Conservation (phyloP, 2,888 invertebrate genomes). For the Bimastos eiseni region DNA sequence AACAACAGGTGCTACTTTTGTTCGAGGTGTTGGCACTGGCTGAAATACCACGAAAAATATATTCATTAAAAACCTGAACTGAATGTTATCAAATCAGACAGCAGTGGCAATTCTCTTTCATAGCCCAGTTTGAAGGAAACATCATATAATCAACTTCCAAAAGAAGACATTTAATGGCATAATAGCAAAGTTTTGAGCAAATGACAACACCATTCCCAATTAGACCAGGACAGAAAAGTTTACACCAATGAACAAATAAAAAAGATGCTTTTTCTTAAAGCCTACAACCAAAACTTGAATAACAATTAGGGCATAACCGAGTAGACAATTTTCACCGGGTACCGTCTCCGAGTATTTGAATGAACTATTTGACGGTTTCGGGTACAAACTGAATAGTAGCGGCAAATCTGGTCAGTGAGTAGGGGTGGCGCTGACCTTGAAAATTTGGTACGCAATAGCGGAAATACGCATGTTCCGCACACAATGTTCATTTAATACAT, state of each 20-base stretch:
- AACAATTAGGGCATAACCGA: no score
- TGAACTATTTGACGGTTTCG: no score
- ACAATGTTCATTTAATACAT: no score
- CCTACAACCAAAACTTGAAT: background rate
- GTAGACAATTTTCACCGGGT: no score
- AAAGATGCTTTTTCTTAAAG: background rate
- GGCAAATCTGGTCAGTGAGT: no score
- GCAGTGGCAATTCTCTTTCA: background rate
- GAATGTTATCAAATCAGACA: background rate
- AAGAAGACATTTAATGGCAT: background rate
- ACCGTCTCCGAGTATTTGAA: no score
- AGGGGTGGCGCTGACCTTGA: no score
- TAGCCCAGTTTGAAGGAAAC: background rate
- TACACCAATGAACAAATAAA: background rate
- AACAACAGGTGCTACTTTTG: background rate
- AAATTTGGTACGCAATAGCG: no score
- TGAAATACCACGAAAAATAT: background rate
- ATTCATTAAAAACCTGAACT: background rate
- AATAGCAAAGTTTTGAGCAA: background rate
- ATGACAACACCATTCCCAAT: background rate
- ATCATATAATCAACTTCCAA: background rate
- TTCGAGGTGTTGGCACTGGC: background rate
- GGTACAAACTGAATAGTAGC: no score
- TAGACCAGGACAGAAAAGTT: background rate
- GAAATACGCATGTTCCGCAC: no score